Conservation (phyloP, 2,888 invertebrate genomes). For the Drosophila vallismaia region DNA sequence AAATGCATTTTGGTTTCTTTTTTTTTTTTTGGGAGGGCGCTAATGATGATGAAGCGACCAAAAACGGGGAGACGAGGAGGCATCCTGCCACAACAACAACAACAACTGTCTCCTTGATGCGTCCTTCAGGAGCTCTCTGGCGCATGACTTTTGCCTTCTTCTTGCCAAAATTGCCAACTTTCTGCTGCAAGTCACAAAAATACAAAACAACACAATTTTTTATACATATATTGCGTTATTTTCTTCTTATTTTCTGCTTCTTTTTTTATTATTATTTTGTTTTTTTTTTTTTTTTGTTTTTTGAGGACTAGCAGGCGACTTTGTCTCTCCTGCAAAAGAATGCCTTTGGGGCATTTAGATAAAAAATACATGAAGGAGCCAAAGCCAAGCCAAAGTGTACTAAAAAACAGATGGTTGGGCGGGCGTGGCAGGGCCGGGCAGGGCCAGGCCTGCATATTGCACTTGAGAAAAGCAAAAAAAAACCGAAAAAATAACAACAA, state of each 20-base stretch:
- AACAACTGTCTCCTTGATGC: constrained; percentile 79
- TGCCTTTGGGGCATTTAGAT: constrained; percentile 74
- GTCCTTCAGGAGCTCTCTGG: constrained; percentile 81
- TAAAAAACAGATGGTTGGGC: constrained; percentile 32
- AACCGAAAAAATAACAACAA: constrained; percentile 23
- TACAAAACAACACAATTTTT: constrained; percentile 8
- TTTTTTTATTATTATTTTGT: constrained; percentile 24
- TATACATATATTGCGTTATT: constrained; percentile 32
- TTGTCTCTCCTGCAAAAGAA: constrained; percentile 62
- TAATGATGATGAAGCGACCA: constrained; percentile 72
- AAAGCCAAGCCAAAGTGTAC: constrained; percentile 40
- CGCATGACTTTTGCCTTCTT: constrained; percentile 78
- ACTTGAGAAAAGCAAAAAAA: constrained; percentile 49
- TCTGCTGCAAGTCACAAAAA: constrained; percentile 38
- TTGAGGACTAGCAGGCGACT: constrained; percentile 37
- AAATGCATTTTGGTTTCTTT: constrained; percentile 4
- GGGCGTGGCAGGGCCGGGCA: constrained; percentile 1
- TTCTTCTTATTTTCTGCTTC: constrained; percentile 5
- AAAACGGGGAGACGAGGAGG: constrained; percentile 4
- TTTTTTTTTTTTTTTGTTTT: constrained; percentile 20
- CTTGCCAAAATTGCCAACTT: constrained; percentile 50
- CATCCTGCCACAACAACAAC: constrained; percentile 45
- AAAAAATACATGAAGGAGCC: constrained; percentile 64
- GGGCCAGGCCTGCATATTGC: constrained; percentile 40
- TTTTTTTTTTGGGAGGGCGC: constrained; percentile 49